Percentiles rank a stretch among this genome's conserved stretches.
Evolutionary conservation across 2,797 vertebrate species (phyloP).

Genomic region (Caiman crocodilus): DNA sequence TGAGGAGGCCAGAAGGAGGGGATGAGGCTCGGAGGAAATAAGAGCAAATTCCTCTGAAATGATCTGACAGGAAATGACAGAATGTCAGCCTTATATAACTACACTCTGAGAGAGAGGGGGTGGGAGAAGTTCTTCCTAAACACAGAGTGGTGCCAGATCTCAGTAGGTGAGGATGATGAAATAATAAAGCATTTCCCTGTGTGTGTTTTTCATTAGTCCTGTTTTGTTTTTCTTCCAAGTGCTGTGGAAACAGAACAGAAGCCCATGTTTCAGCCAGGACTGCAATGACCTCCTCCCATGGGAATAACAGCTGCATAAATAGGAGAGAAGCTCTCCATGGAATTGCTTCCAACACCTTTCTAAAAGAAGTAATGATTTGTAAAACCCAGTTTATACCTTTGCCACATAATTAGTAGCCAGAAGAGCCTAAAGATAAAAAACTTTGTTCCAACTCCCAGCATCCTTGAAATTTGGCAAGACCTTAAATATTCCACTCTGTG

Average conservation of each 20-base stretch:
- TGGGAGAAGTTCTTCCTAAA: conserved; percentile 88
- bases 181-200: conserved; percentile 99
- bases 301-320: conserved; percentile 93
- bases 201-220: conserved; percentile 99
- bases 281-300: conserved; percentile 89
- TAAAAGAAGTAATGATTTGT: conserved; percentile 97
- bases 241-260: conserved; percentile 97
- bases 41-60: conserved; percentile 93
- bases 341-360: conserved; percentile 90
- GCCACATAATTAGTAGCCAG: conserved; percentile 85
- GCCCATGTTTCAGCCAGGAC: conserved; percentile 89
- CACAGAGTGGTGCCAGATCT: conserved; percentile 90
- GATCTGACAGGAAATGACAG: conserved; percentile 96
- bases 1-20: conserved; percentile 74
- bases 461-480: conserved; percentile 85
- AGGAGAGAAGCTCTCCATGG: conserved; percentile 80
- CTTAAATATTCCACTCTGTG: conserved; percentile 82
- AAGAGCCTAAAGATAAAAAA: conserved; percentile 84
- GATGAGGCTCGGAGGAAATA: conserved; percentile 90
- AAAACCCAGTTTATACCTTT: conserved; percentile 87
- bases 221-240: conserved; percentile 98
- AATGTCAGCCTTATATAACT: conserved; percentile 85
- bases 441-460: conserved; percentile 83
- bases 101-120: conserved; percentile 76
- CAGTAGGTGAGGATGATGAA: conserved; percentile 99